A percentile compares a stretch with the other conserved stretches of the same genome.
These are phyloP conservation scores for Lottia gigantea DNA, from an alignment of 2,888 invertebrate species.

Conservation along the genomic window DNA sequence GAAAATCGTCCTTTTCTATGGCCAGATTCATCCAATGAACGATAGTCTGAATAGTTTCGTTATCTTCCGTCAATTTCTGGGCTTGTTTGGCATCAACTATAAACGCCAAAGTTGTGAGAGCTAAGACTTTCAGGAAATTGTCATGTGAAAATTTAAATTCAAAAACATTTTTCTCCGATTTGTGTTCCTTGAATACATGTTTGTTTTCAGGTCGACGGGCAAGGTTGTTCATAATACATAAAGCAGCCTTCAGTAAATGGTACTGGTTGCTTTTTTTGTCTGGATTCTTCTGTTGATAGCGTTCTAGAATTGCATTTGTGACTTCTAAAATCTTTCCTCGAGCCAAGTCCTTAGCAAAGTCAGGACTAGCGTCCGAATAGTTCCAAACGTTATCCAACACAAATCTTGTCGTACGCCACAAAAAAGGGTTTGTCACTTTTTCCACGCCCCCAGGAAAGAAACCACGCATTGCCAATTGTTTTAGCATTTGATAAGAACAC, in stretches of 20 bases:
- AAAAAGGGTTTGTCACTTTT: constrained; percentile 55
- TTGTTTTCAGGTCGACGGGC: constrained; percentile 56
- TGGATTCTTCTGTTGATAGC: not conserved
- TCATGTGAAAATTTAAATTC: constrained; percentile 35
- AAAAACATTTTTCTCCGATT: constrained; percentile 49
- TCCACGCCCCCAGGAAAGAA: constrained; percentile 41
- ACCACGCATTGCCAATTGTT: constrained; percentile 58
- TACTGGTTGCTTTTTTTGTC: constrained; percentile 23
- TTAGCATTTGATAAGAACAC: constrained; percentile 58
- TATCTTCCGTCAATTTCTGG: not conserved
- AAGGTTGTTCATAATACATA: constrained; percentile 64
- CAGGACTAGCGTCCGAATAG: constrained; percentile 57
- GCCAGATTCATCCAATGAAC: not conserved
- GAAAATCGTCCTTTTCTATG: not conserved
- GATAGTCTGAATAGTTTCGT: not conserved
- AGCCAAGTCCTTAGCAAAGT: constrained; percentile 48
- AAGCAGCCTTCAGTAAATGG: constrained; percentile 61
- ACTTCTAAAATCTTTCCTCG: not conserved
- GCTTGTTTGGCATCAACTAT: constrained; percentile 56
- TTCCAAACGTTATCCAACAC: constrained; percentile 64
- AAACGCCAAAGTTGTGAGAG: constrained; percentile 57
- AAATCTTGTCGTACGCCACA: constrained; percentile 66
- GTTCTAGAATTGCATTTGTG: not conserved
- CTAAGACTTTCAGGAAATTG: constrained; percentile 58
- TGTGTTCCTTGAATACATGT: constrained; percentile 56